Evolutionary conservation across 2,113 vertebrate species (phyloP), one percentile per base, ranked within the genome.

Genomic region (Charadrius vociferus): DNA sequence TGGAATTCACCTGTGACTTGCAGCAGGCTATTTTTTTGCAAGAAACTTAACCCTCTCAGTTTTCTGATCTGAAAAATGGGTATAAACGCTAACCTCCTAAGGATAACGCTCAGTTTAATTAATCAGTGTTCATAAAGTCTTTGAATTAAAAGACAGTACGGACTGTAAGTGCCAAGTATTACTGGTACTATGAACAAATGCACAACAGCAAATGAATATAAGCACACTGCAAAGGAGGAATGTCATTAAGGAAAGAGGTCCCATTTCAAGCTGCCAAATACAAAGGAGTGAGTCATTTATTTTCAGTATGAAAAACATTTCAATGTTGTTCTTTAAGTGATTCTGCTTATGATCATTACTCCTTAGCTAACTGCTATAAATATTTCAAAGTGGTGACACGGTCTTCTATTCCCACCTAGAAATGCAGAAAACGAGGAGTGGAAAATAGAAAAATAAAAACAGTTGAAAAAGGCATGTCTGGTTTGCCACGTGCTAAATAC

Each of bases 161-260:
- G 77, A 80, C 83, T 95, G 68, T 75, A 90, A 95, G 81, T 96
- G 93, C 92, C 93, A 90, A 90, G 84, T 68, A 79, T 94, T 94
- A 73, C 81, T 93, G 92, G 81, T 96, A 32, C 85, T 63, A 67
- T 18, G 53, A 86, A 94, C 86, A 95, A 95, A 95, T 96, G 94
- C 67, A 84, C 94, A 96, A 82, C 79, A 93, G 89, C 87, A 78
- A 94, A 88, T 91, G 81, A 94, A 58, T 88, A 23, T 81, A 90
- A 93, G 93, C 95, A 83, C 14, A 11, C 41, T 71, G 94, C 94
- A 93, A 95, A 96, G 79, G 59, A 97, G 79, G 89, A 96, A 95
- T 95, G 95, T 94, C 91, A 96, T 97, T 97, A 96, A 91, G 91
- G 84, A 96, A 88, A 96, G 87, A 97, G 96, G 96, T 96, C 96